Evolutionary conservation across 2,888 invertebrate species (phyloP).

Genomic region (Drosophila quinaria): DNA sequence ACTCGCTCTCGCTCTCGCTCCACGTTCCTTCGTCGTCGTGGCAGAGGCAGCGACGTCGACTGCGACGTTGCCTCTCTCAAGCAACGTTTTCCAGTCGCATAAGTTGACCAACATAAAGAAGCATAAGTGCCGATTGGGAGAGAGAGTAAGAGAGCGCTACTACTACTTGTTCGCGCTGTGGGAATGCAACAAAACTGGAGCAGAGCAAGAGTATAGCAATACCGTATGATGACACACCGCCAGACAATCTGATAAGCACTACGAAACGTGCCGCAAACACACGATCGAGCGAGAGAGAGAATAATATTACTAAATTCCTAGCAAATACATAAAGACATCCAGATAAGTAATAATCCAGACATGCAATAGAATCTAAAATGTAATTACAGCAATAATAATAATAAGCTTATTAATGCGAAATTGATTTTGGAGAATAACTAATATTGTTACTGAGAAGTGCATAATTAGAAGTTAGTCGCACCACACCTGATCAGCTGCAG

Average conservation of each 20-base stretch:
- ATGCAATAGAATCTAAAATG: constrained; percentile 10
- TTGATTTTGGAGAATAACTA: background rate
- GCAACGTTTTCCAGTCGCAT: constrained; percentile 49
- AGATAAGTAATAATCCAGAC: constrained; percentile 1
- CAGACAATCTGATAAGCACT: constrained; percentile 35
- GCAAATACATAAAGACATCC: background rate
- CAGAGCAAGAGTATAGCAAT: constrained; percentile 22
- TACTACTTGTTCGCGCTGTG: constrained; percentile 20
- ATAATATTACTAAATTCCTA: background rate
- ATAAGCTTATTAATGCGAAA: background rate
- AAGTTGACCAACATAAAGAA: constrained; percentile 58
- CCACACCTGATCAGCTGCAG: constrained; percentile 27
- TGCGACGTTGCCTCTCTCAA: constrained; percentile 18
- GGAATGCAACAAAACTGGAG: constrained; percentile 38
- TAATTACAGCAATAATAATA: background rate
- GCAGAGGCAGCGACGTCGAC: constrained; percentile 34
- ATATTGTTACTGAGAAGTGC: background rate
- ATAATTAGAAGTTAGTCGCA: background rate
- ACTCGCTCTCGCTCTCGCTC: constrained; percentile 37
- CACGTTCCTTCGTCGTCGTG: constrained; percentile 33
- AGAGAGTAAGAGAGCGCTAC: constrained; percentile 1
- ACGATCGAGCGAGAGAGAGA: constrained; percentile 8
- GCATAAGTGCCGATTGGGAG: constrained; percentile 32
- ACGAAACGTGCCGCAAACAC: constrained; percentile 10
- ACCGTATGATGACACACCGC: constrained; percentile 42